Conservation (phyloP, 1,140 invertebrate genomes). For the Cydia fagiglandana region DNA sequence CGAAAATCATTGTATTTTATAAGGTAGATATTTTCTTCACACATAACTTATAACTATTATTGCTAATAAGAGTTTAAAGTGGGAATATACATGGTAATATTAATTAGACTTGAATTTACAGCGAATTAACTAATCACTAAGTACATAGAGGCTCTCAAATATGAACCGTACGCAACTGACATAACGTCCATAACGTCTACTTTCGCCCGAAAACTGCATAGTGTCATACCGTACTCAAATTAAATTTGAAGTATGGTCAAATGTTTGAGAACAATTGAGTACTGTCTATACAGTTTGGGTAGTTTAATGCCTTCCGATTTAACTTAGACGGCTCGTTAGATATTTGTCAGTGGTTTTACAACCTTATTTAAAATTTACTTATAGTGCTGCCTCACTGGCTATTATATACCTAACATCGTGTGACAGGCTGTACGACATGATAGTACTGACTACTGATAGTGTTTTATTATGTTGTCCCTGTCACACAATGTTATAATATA, state of each 20-base stretch:
- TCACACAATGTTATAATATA: too few relatives aligned
- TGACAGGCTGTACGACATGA: too few relatives aligned
- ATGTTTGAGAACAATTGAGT: neutral
- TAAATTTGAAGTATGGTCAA: neutral
- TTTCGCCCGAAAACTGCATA: neutral
- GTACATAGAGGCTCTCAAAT: constrained; percentile 5
- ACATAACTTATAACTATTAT: constrained; percentile 1
- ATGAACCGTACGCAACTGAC: neutral
- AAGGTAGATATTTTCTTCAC: neutral
- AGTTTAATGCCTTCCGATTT: too few relatives aligned
- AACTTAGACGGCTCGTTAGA: too few relatives aligned
- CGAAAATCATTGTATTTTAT: neutral
- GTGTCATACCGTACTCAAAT: neutral
- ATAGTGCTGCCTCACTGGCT: too few relatives aligned
- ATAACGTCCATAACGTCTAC: neutral
- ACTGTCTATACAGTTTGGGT: too few relatives aligned
- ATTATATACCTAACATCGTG: too few relatives aligned
- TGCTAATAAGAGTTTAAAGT: neutral
- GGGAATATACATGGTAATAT: neutral
- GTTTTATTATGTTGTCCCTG: too few relatives aligned
- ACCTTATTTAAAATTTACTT: too few relatives aligned
- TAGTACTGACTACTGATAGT: too few relatives aligned
- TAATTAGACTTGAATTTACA: neutral
- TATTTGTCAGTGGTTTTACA: too few relatives aligned
- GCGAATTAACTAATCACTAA: constrained; percentile 14